A percentile compares a stretch with the other conserved stretches of the same genome.
phyloP scores from a whole-genome alignment of 2,797 vertebrate species.

The Gallinago nigripennis region DNA sequence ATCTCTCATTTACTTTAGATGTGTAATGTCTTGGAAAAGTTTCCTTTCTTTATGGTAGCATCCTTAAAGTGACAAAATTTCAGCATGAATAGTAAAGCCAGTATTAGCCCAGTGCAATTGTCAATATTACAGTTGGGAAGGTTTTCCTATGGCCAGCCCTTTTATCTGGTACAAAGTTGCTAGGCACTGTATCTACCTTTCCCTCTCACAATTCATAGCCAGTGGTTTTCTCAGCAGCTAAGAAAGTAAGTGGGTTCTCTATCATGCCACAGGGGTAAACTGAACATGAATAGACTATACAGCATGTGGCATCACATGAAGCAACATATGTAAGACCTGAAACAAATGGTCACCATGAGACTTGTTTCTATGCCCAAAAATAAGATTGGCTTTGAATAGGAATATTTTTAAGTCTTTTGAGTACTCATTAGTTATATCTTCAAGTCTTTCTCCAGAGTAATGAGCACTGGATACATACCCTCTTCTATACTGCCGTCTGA shows the following conservation, averaged over 20 bases:
- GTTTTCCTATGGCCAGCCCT: neutral
- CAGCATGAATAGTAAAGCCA: neutral
- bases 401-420: neutral
- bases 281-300: neutral
- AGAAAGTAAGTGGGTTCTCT: neutral
- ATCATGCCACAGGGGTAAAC: neutral
- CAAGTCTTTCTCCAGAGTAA: neutral
- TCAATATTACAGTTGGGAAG: neutral
- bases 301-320: neutral
- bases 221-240: neutral
- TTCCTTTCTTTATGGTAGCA: neutral
- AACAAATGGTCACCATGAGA: neutral
- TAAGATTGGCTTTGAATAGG: neutral
- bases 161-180: neutral
- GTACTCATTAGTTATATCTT: neutral
- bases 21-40: neutral
- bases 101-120: neutral
- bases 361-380: accelerated
- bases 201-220: neutral
- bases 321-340: neutral
- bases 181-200: neutral
- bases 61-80: neutral
- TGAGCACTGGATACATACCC: neutral
- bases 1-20: neutral
- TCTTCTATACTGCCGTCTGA: neutral